phyloP scores from a whole-genome alignment of 2,888 invertebrate species.

The Rhagonycha fulva region DNA sequence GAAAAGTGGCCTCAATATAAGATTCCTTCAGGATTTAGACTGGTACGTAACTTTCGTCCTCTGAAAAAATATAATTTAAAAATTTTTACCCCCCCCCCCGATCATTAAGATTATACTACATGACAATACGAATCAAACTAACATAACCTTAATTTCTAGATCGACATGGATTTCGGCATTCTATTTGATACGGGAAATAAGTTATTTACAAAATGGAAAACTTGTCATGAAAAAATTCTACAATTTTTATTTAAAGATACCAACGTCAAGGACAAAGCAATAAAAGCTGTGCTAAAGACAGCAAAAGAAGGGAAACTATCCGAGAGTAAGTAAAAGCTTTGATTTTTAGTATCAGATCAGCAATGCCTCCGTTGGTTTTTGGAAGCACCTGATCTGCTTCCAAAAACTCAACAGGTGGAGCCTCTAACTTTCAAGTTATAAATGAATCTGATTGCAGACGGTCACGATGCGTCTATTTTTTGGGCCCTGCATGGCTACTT shows the following conservation, averaged over 20 bases:
- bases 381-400: too few relatives aligned
- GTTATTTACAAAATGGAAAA: neutral
- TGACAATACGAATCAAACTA: neutral
- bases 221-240: neutral
- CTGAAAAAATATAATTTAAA: too few relatives aligned
- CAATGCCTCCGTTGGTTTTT: too few relatives aligned
- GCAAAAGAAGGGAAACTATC: neutral
- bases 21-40: neutral
- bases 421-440: too few relatives aligned
- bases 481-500: neutral
- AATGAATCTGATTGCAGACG: neutral
- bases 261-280: neutral
- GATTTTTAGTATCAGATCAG: neutral
- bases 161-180: neutral
- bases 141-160: neutral
- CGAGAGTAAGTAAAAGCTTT: neutral
- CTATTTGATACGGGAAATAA: neutral
- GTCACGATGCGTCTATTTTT: neutral
- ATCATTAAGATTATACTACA: neutral
- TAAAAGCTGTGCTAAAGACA: neutral
- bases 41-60: neutral
- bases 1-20: neutral
- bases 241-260: neutral
- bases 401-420: too few relatives aligned
- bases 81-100: too few relatives aligned